Evolutionary conservation across 64 coral and sea anemone genomes (phyloP).

Genomic region (Pachyseris speciosa): DNA sequence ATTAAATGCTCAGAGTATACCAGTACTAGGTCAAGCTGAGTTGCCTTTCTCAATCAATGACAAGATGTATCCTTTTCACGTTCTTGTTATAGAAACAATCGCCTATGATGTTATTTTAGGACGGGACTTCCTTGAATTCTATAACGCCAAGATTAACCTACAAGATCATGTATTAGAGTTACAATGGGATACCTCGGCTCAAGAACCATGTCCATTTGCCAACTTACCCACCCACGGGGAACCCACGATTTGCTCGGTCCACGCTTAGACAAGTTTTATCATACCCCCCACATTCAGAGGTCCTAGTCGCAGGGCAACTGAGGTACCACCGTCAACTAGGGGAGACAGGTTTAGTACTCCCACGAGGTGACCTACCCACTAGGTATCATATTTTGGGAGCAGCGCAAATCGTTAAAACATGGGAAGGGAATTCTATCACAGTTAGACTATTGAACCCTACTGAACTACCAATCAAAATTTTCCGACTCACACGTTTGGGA

Average conservation of each 20-base stretch:
- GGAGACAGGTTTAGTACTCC: too few species aligned
- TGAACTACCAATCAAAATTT: not conserved
- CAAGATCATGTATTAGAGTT: not conserved
- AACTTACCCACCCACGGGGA: not conserved
- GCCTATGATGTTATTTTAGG: constrained; percentile 53
- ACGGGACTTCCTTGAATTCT: constrained; percentile 22
- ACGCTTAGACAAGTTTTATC: not conserved
- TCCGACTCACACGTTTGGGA: not conserved
- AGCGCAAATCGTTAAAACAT: not conserved
- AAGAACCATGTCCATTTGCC: not conserved
- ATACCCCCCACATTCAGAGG: not conserved
- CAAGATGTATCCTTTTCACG: not conserved
- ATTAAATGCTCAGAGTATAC: constrained; percentile 8
- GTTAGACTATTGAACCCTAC: constrained; percentile 10
- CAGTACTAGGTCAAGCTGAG: constrained; percentile 2
- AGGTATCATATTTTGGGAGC: constrained; percentile 3
- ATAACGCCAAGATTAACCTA: constrained; percentile 17
- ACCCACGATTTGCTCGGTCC: not conserved
- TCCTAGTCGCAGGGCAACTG: not conserved
- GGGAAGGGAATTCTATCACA: not conserved
- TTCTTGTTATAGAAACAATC: constrained; percentile 4
- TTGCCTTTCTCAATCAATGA: constrained; percentile 13
- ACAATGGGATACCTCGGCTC: too few species aligned
- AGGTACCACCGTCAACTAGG: too few species aligned
- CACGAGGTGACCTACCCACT: not conserved